Conservation (phyloP, 2,113 vertebrate genomes). For the Hemibagrus wyckioides region DNA sequence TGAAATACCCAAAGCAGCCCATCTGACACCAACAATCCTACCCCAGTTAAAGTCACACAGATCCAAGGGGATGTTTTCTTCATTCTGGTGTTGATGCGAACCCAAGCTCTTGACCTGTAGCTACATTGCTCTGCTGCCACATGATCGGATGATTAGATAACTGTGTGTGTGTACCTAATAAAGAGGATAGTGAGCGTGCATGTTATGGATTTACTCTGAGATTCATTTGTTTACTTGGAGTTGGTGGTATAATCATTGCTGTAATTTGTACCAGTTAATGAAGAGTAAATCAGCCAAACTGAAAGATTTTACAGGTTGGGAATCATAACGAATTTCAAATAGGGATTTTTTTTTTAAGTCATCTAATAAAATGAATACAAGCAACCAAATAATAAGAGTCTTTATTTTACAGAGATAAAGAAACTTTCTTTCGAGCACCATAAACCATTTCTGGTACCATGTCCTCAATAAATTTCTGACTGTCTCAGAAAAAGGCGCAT, state of each 20-base stretch:
- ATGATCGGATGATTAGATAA: too few species aligned
- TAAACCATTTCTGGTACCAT: neutral
- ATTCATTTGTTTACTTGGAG: neutral
- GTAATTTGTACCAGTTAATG: neutral
- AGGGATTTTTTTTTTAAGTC: neutral
- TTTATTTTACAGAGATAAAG: neutral
- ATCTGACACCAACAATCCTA: too few species aligned
- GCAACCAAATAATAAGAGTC: neutral
- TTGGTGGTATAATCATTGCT: neutral
- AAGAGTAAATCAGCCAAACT: neutral
- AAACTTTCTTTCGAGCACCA: neutral
- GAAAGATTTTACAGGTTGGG: neutral
- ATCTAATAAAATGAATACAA: neutral
- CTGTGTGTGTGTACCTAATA: too few species aligned
- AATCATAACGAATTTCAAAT: neutral
- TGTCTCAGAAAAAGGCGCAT: constrained; percentile 32
- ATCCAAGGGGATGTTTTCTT: too few species aligned
- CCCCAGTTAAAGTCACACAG: too few species aligned
- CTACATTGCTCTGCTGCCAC: too few species aligned
- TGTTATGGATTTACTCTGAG: neutral
- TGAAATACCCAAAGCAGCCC: too few species aligned
- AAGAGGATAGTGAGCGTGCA: too few species aligned
- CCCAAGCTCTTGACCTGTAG: too few species aligned
- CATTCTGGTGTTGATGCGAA: too few species aligned
- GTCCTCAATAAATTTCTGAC: constrained; percentile 23